A percentile compares a stretch with the other conserved stretches of the same genome.
phyloP scores from a whole-genome alignment of 2,797 vertebrate species.

The Sebastes umbrosus region DNA sequence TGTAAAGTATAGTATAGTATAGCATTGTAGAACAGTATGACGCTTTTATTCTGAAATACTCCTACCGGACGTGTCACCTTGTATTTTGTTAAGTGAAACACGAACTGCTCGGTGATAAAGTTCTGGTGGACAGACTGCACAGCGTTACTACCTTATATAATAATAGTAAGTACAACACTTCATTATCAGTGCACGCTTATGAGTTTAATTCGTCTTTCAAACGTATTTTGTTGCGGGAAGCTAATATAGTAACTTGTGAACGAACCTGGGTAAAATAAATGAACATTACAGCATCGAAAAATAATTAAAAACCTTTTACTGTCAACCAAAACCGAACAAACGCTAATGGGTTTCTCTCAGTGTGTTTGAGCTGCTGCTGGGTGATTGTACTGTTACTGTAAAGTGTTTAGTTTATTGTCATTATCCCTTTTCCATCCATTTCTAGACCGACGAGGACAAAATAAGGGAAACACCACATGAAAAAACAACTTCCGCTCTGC shows the following conservation, averaged over 20 bases:
- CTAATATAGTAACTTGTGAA: background rate
- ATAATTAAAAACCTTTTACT: background rate
- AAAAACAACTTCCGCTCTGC: background rate
- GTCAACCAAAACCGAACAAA: background rate
- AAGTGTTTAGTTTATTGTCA: background rate
- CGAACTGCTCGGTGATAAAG: background rate
- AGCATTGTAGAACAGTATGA: background rate
- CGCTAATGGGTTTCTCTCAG: too few relatives aligned
- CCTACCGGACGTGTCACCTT: background rate
- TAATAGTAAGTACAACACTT: background rate
- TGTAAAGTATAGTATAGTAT: too few relatives aligned
- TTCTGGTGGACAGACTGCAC: background rate
- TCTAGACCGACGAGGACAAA: background rate
- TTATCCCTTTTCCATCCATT: background rate
- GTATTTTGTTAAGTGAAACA: background rate
- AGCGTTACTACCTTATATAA: background rate
- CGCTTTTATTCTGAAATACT: slow-evolving; percentile 15
- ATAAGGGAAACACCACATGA: background rate
- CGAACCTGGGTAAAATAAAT: background rate
- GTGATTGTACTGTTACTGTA: background rate
- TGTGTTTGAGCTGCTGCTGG: background rate
- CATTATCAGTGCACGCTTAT: accelerated
- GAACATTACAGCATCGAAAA: background rate
- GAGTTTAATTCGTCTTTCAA: background rate
- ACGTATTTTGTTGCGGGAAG: background rate